Evolutionary conservation across 2,113 vertebrate species (phyloP), one percentile per base, ranked within the genome.

Genomic region (Diglossa brunneiventris): DNA sequence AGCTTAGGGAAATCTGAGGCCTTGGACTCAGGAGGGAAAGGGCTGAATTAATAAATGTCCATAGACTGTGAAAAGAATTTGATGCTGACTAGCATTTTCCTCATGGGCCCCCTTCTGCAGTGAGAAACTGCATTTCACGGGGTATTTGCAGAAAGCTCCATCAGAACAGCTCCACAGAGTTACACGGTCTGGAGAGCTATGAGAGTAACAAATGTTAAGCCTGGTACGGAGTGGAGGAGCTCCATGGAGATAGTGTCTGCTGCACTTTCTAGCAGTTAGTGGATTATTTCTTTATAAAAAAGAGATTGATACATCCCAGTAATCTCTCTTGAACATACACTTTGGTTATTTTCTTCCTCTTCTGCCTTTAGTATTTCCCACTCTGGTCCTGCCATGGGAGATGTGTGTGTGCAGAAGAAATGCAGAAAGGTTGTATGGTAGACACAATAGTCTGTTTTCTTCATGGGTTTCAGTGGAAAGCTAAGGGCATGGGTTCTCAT

Each of bases 31-130:
- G 44, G 28, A 95, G 83, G 79, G 94, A 92, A 83, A 89, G 28
- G 20, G 5, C 31, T 89, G 76, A 74, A 64, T 90, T 95, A 96
- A 83, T 91, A 83, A 62, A 76, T 64, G 66, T 72, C 90, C 76
- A 67, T 64, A 75, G 56, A 15, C 83, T 81, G 82, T 83, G 69
- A 73, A 96, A 97, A 90, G 92, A 96, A 95, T 94, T 90, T 88
- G 72, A 41, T 92, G 93, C 76, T 94, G 94, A 86, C 68, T 92
- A 90, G 49, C 22, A 5, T 74, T 93, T 95, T 95, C 80, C 79
- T 96, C 47, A 28, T 37, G 83, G 89, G 72, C 68, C 70, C 33
- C 68, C 68, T 95, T 95, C 64, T 92, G 58, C 89, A 90, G 64
- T 81, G 64, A 89, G 83, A 88, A 92, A 55, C 80, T 75, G 33